Evolutionary conservation across 1,140 invertebrate species (phyloP).

Genomic region (Euura saliciscinereae): DNA sequence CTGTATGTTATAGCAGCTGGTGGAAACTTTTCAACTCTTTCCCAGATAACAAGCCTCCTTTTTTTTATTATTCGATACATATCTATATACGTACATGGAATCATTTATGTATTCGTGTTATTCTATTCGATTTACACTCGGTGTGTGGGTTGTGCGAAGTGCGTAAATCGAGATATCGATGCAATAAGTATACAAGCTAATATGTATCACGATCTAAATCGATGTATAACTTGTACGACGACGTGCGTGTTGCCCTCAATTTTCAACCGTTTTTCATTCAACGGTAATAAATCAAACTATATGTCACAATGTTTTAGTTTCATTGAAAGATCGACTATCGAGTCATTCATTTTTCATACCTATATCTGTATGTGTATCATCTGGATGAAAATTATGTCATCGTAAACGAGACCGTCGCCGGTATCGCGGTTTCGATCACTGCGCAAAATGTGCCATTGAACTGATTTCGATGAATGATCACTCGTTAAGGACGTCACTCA

Average conservation of each 20-base stretch:
- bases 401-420: too few species aligned
- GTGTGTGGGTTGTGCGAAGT: neutral
- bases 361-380: neutral
- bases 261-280: neutral
- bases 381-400: too few species aligned
- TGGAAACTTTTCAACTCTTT: neutral
- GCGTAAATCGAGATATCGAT: neutral
- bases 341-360: neutral
- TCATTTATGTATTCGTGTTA: neutral
- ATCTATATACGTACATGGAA: neutral
- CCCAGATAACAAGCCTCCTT: neutral
- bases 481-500: neutral
- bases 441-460: neutral
- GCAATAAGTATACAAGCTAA: neutral
- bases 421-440: neutral
- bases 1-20: neutral
- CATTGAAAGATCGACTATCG: neutral
- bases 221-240: too few species aligned
- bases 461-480: slow-evolving; percentile 2
- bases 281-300: too few species aligned
- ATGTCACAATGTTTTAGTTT: too few species aligned
- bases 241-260: neutral
- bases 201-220: too few species aligned
- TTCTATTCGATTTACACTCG: neutral
- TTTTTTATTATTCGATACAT: neutral